Evolutionary conservation across 1,140 invertebrate genomes (phyloP), one percentile per base, ranked within the genome.

Genomic region (Patella vulgata): DNA sequence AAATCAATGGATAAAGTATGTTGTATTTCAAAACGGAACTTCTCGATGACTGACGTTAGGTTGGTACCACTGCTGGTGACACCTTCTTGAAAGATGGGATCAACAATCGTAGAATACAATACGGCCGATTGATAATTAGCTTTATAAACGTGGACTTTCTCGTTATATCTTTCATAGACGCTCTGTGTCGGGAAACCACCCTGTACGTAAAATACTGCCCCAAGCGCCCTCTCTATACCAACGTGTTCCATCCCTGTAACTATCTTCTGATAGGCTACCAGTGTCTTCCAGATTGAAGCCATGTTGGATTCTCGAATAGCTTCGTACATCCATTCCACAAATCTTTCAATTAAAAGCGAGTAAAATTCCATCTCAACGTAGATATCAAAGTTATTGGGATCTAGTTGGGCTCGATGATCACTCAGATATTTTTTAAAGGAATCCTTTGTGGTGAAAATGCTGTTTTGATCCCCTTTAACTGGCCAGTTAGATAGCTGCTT

Each of bases 261-360:
- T 12, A 77, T 65, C 53, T 78, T 74, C 60, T 75, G 72, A 42
- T 74, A 75, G 11, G 74, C 74, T 4, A 78, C 76, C 14, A 78
- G 62, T 8, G 69, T 66, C 56, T 73, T 72, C 76, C 76, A 78
- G 17, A 76, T 59, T 11, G 69, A 61, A 2, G 70, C 71, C 47
- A 63, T 63, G 47, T 73, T 71, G 14, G 68, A 69, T 39, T 70
- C 73, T 36, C 52, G 64, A 31, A 77, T 72, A 36, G 68, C 47
- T 28, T 71, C 69, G 33, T 69, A 70, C 28, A 71, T 53, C 75
- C 75, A 78, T n/a, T 76, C 40, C 51, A 67, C 27, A 40, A 73
- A 59, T 1, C 56, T 59, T 55, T 60, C 64, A 23, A 73, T 74
- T 17, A 71, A 62, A 14, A 53, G 43, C 4, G 63, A 69, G 55